Base-by-base conservation (phyloP, 2,888 invertebrate species). In the Idaea straminata region DNA sequence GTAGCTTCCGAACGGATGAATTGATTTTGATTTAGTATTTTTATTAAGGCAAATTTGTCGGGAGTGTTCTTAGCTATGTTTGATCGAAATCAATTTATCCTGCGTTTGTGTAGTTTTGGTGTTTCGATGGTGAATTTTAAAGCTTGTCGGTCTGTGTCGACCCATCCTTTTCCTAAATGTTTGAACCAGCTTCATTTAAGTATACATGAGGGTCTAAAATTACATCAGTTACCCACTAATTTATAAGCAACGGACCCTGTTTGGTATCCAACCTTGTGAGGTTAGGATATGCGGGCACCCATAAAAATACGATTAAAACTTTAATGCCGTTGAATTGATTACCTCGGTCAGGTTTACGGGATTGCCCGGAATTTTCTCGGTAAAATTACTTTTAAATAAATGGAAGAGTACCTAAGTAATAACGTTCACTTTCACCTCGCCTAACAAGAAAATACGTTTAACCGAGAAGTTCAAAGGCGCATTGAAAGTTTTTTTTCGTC, bases 221-320 rank as follows among this genome's bases (percentile, higher is more conserved):
- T 47, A 47, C 47, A 47, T 47, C 47, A 47, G 47, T 47, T 10
- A 47, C 47, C 47, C 47, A 47, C 47, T 47, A 47, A 47, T 47
- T 47, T 47, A 47, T 47, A 47, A 47, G 47, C 47, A 47, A 47
- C 47, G 47, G 47, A 47, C 47, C 47, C 47, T 47, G 13, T 47
- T 47, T 38, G 61, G 61, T 61, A 47, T 61, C 47, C 61, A 61
- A 61, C 47, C 16, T 35, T 61, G 61, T 38, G 35, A 47, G 47
- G 47, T 47, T 60, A 57, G 58, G 61, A 65, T 64, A 66, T 59
- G 59, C 38, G 66, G 61, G 59, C 62, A 60, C 34, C 64, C 62
- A 64, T 69, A 73, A 74, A 72, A 72, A 72, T 68, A 57, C 66
- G 69, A 72, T 74, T 70, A 72, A 69, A 74, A 73, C 69, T 69